Conservation (phyloP, 2,797 vertebrate genomes). For the Gymnocypris eckloni region DNA sequence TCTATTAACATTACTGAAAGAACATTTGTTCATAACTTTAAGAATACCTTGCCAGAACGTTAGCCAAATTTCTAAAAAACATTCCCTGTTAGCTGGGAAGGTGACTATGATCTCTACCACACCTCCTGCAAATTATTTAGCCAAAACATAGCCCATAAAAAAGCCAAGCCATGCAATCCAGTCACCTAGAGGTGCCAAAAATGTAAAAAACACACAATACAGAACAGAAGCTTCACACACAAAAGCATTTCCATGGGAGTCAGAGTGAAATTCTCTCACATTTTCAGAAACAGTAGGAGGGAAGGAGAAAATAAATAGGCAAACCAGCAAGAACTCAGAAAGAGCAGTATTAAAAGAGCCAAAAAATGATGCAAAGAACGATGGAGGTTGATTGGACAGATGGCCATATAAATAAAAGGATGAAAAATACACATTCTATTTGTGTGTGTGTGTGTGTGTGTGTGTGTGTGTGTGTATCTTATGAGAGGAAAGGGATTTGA, state of each 20-base stretch:
- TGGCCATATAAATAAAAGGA: conserved; percentile 28
- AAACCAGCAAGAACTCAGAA: conserved; percentile 9
- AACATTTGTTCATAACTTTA: background rate
- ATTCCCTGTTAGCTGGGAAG: background rate
- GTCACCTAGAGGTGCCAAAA: conserved; percentile 43
- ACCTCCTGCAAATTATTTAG: conserved; percentile 70
- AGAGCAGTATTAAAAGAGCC: conserved; percentile 49
- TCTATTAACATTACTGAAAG: background rate
- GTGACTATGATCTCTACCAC: conserved; percentile 65
- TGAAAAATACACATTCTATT: conserved; percentile 29
- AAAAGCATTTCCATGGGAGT: conserved; percentile 53
- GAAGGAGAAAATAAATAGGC: background rate
- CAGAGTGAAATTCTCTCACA: conserved; percentile 32
- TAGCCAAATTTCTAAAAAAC: background rate
- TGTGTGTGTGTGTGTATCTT: background rate
- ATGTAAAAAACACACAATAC: conserved; percentile 46
- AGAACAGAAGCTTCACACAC: conserved; percentile 25
- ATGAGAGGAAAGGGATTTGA: conserved; percentile 71
- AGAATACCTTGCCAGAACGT: background rate
- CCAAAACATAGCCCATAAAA: conserved; percentile 56
- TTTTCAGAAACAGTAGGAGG: background rate
- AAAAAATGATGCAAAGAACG: conserved; percentile 33
- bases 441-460: conserved; percentile 7
- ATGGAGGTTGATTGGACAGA: conserved; percentile 45
- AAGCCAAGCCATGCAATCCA: conserved; percentile 75